Base-by-base conservation (phyloP, 2,797 vertebrate species). In the Gymnothorax javanicus region DNA sequence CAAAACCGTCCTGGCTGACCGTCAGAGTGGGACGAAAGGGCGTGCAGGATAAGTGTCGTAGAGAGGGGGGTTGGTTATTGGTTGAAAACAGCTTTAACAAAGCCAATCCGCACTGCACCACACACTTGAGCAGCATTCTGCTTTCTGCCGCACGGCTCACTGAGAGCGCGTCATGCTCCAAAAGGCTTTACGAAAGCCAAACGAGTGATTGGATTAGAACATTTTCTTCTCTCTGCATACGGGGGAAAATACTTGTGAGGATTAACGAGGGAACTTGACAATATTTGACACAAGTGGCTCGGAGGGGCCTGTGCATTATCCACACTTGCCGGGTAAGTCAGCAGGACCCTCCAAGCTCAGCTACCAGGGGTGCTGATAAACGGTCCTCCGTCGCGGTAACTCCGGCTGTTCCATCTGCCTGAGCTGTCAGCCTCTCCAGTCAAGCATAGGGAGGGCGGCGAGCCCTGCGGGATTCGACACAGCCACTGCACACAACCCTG, bases 181-280 rank as follows among this genome's bases (percentile, higher is more conserved):
- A 86, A 50, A 75, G 62, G 84, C 82, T 84, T 83, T 86, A 87
- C 84, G 86, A 88, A 87, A 57, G 84, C 71, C 87, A 60, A 82
- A 86, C 75, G 43, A 77, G 17, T 67, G 81, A 82, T 83, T 56
- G n/a, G 81, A 85, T 86, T 67, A 81, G 87, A 88, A 84, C 33
- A 67, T 87, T 84, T 73, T 52, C 43, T 8, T 59, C 59, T 25
- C 59, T 56, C 27, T 82, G 27, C 73, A 73, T 86, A 62, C 64
- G 56, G 85, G 58, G 82, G 85, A 52, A 86, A 27, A 71, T 83
- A 75, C 23, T 69, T 27, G 58, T 4, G n/a, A 59, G 69, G 23
- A 12, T 67, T 25, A 79, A 79, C 5, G 82, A 75, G 50, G 17
- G 83, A n/a, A 1, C 81, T 59, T 60, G 25, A 73, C 86, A 86